Evolutionary conservation across 1,140 invertebrate genomes (phyloP).

Genomic region (Helicoverpa armigera): DNA sequence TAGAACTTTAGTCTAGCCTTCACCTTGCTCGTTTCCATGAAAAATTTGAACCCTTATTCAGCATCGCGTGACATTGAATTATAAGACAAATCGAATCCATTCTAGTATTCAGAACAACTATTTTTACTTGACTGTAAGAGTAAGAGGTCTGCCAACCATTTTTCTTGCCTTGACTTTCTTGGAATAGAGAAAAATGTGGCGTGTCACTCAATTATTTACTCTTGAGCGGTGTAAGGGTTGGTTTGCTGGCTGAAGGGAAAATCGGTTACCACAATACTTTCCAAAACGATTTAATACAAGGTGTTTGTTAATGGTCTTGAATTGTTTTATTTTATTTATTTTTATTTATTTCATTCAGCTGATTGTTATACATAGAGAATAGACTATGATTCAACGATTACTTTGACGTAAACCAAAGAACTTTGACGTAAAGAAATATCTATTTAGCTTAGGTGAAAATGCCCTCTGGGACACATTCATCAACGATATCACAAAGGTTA

Average conservation of each 20-base stretch:
- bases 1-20: slow-evolving; percentile 1
- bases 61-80: slow-evolving; percentile 35
- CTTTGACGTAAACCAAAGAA: no score
- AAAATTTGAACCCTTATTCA: slow-evolving; percentile 27
- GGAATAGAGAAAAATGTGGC: slow-evolving; percentile 19
- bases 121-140: slow-evolving; percentile 27
- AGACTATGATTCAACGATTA: no score
- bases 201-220: slow-evolving; percentile 25
- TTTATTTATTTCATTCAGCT: no score
- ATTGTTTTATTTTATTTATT: no score
- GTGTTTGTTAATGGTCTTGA: no score
- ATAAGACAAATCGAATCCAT: slow-evolving; percentile 25
- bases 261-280: slow-evolving; percentile 10
- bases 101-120: slow-evolving; percentile 37
- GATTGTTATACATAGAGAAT: no score
- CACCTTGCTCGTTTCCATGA: slow-evolving; percentile 13
- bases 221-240: slow-evolving; percentile 9
- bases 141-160: slow-evolving; percentile 27
- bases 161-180: background rate
- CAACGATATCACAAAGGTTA: background rate
- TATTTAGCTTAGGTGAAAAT: background rate
- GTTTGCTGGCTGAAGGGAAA: slow-evolving; percentile 17
- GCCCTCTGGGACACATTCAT: background rate
- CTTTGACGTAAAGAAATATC: background rate
- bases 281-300: no score